phyloP scores from a whole-genome alignment of 1,140 invertebrate species.

The Drosophila virilis region DNA sequence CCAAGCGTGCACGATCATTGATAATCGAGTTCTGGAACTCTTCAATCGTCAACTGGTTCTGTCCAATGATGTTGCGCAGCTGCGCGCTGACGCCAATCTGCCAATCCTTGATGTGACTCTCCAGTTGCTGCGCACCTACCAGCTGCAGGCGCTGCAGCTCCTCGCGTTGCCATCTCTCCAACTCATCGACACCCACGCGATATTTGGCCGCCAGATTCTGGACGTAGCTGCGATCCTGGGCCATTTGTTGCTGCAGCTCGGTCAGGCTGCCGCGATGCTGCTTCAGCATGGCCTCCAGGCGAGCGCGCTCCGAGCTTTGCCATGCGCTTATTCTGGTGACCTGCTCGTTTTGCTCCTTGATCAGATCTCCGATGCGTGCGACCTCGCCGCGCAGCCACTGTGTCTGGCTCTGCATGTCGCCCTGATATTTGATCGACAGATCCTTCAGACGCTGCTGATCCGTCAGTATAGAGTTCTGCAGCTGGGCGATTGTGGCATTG shows the following conservation, averaged over 20 bases:
- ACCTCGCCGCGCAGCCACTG: slow-evolving; percentile 77
- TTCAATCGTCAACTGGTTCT: slow-evolving; percentile 76
- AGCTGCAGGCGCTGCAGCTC: slow-evolving; percentile 70
- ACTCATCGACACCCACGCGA: slow-evolving; percentile 75
- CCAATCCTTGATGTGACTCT: slow-evolving; percentile 76
- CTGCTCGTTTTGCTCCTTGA: slow-evolving; percentile 75
- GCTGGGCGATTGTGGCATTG: slow-evolving; percentile 66
- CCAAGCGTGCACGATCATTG: slow-evolving; percentile 67
- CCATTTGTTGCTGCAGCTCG: slow-evolving; percentile 70
- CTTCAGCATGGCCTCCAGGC: slow-evolving; percentile 65
- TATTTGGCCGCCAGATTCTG: slow-evolving; percentile 76
- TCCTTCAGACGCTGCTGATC: slow-evolving; percentile 75
- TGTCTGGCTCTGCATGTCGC: slow-evolving; percentile 76
- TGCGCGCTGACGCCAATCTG: slow-evolving; percentile 64
- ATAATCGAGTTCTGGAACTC: slow-evolving; percentile 73
- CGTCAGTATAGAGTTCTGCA: slow-evolving; percentile 67
- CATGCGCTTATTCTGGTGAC: slow-evolving; percentile 69
- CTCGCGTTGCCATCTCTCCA: slow-evolving; percentile 75
- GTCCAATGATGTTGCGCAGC: slow-evolving; percentile 61
- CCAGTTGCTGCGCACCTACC: slow-evolving; percentile 63
- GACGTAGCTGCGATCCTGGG: slow-evolving; percentile 67
- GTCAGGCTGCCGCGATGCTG: slow-evolving; percentile 73
- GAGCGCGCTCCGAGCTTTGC: slow-evolving; percentile 73
- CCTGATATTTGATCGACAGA: slow-evolving; percentile 73
- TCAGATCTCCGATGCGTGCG: slow-evolving; percentile 66